Conservation (phyloP, 2,113 vertebrate species). For the Raja brachyura region DNA sequence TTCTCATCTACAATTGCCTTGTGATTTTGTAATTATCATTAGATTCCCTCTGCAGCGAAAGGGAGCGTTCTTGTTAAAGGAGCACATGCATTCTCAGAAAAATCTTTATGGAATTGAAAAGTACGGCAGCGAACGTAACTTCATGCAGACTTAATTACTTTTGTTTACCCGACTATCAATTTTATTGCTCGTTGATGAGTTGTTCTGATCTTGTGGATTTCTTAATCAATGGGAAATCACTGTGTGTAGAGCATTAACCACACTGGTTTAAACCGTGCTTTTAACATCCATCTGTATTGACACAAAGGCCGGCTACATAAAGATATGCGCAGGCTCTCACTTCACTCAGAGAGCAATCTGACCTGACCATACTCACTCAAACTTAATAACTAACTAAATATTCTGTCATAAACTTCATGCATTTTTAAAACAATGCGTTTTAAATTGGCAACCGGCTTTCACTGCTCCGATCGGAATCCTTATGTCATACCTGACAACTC, state of each 20-base stretch:
- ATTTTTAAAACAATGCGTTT: constrained; percentile 24
- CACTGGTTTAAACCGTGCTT: neutral
- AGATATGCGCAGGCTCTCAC: neutral
- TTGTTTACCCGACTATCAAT: neutral
- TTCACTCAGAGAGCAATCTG: neutral
- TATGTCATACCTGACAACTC: too few species aligned
- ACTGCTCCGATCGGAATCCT: neutral
- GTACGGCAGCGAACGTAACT: neutral
- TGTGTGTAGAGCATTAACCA: neutral
- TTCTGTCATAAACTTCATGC: constrained; percentile 8
- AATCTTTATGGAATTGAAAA: neutral
- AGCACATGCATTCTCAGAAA: neutral
- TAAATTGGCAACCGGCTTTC: neutral
- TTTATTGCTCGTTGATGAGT: constrained; percentile 17
- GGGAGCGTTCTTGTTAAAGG: neutral
- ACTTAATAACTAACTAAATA: constrained; percentile 5
- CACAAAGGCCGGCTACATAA: neutral
- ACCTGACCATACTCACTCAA: neutral
- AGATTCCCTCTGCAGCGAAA: neutral
- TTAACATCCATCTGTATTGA: neutral
- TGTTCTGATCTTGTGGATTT: constrained; percentile 19
- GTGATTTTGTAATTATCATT: neutral
- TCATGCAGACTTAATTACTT: neutral
- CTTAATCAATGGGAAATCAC: constrained; percentile 17
- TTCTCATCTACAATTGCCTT: neutral